Evolutionary conservation across 2,797 vertebrate genomes (phyloP).

Genomic region (Rhincodon typus): DNA sequence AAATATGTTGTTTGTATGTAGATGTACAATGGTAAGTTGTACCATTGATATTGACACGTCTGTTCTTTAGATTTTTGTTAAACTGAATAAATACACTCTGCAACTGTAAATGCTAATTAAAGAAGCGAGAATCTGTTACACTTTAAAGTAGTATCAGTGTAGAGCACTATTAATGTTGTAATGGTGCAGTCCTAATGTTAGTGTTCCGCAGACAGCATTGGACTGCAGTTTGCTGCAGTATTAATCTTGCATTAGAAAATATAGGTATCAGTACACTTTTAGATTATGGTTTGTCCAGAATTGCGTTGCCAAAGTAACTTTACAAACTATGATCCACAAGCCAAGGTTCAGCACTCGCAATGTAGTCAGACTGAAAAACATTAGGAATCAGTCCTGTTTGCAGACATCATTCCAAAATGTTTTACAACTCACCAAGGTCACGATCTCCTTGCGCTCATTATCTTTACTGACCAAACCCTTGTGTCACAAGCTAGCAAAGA

Average conservation of each 20-base stretch:
- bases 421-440: too few relatives aligned
- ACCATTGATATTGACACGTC: too few relatives aligned
- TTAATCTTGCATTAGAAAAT: not conserved
- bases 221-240: not conserved
- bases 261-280: not conserved
- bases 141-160: not conserved
- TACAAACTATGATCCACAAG: too few relatives aligned
- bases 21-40: too few relatives aligned
- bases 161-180: not conserved
- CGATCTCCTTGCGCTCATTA: too few relatives aligned
- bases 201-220: not conserved
- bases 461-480: too few relatives aligned
- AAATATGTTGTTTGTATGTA: not conserved
- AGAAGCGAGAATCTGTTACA: not conserved
- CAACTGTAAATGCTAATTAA: not conserved
- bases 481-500: not conserved
- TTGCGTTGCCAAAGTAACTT: too few relatives aligned
- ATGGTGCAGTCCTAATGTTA: not conserved
- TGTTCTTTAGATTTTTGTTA: not conserved
- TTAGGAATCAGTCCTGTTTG: not conserved
- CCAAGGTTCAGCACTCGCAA: not conserved
- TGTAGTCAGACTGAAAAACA: not conserved
- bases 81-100: not conserved
- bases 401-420: not conserved
- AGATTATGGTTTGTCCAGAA: not conserved